Conservation (phyloP, 2,888 invertebrate genomes). For the Chorisops tibialis region DNA sequence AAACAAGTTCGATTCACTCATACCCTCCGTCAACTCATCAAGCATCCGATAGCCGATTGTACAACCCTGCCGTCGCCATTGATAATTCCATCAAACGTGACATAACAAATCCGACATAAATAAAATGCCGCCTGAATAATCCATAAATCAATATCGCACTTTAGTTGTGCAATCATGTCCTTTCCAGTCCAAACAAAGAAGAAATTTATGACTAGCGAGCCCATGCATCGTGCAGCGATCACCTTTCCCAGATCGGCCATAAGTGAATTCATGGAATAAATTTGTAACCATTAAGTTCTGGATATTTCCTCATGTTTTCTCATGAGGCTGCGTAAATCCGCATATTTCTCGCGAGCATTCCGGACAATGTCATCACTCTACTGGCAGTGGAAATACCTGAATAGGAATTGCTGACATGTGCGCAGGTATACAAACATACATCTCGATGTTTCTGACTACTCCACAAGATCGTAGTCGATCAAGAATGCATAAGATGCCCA, state of each 20-base stretch:
- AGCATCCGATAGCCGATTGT: too few relatives aligned
- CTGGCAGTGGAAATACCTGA: too few relatives aligned
- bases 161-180: conserved; percentile 25
- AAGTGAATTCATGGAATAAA: conserved; percentile 20
- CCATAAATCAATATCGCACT: conserved; percentile 26
- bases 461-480: too few relatives aligned
- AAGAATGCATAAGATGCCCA: too few relatives aligned
- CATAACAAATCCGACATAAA: conserved; percentile 7
- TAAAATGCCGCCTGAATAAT: conserved; percentile 19
- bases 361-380: too few relatives aligned
- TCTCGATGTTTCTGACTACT: too few relatives aligned
- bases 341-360: too few relatives aligned
- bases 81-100: neutral
- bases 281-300: conserved; percentile 21
- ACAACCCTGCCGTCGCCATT: too few relatives aligned
- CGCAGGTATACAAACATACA: too few relatives aligned
- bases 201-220: conserved; percentile 14
- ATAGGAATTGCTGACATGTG: too few relatives aligned
- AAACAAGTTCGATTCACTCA: too few relatives aligned
- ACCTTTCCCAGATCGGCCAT: conserved; percentile 2
- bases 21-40: too few relatives aligned
- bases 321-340: conserved; percentile 5
- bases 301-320: conserved; percentile 16
- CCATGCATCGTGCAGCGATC: neutral
- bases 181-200: conserved; percentile 11